A percentile compares a stretch with the other conserved stretches of the same genome.
These are phyloP conservation scores for Centroberyx gerrardi DNA, from an alignment of 2,797 vertebrate species.

Conservation along the genomic window DNA sequence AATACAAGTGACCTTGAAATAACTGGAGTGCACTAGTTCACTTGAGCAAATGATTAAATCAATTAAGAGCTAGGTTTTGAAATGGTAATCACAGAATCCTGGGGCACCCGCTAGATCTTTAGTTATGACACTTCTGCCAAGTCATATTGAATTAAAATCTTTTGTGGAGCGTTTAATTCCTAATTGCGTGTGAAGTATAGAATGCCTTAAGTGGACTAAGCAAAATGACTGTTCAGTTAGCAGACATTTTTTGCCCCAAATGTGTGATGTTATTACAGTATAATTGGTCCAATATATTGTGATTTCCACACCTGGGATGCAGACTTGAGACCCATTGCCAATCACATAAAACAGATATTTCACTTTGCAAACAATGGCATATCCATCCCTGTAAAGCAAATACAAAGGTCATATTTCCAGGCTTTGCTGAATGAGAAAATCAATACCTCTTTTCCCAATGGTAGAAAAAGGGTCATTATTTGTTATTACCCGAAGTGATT, in stretches of 20 bases:
- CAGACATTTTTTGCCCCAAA: neutral
- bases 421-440: slow-evolving; percentile 70
- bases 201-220: slow-evolving; percentile 7
- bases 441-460: slow-evolving; percentile 73
- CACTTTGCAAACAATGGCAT: slow-evolving; percentile 51
- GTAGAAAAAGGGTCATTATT: slow-evolving; percentile 78
- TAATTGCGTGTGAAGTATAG: slow-evolving; percentile 26
- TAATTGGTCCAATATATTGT: slow-evolving; percentile 27
- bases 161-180: slow-evolving; percentile 31
- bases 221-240: neutral
- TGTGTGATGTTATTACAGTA: neutral
- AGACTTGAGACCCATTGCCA: slow-evolving; percentile 34
- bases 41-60: slow-evolving; percentile 54
- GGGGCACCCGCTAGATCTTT: slow-evolving; percentile 5
- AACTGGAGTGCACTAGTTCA: slow-evolving; percentile 27
- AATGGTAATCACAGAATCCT: slow-evolving; percentile 28
- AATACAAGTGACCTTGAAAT: slow-evolving; percentile 43
- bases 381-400: slow-evolving; percentile 68
- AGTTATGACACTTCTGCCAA: slow-evolving; percentile 25
- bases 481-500: slow-evolving; percentile 83
- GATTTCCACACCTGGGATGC: slow-evolving; percentile 12
- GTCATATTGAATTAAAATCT: slow-evolving; percentile 36
- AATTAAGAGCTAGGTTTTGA: slow-evolving; percentile 46
- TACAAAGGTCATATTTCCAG: slow-evolving; percentile 69
- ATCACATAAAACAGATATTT: slow-evolving; percentile 57